Base-by-base conservation (phyloP, 2,797 vertebrate species). In the Orestias chungarensis region DNA sequence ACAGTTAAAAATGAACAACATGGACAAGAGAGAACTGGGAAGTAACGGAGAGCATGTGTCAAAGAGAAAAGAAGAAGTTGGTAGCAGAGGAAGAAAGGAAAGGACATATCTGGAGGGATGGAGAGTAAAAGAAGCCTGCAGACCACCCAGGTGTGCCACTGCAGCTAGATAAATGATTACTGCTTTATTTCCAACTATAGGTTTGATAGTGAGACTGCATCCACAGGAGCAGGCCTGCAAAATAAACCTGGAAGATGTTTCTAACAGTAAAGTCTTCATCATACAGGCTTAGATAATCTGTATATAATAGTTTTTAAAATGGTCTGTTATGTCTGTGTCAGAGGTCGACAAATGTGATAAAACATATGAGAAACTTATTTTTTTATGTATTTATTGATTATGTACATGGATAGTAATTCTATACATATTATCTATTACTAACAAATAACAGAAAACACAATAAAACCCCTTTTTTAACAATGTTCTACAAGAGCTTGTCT, bases 71-170 rank as follows among this genome's bases (percentile, higher is more conserved):
- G 38, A 43, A 73, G 54, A n/a, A 25, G 74, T 50, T 52, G 52
- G 64, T 17, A 67, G 59, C 29, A 64, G 54, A 71, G 49, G 66
- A 71, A 47, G 66, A 69, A 71, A 74, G 79, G 66, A 65, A 29
- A 44, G 20, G 33, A 40, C 1, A 1, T n/a, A 14, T 4, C 11
- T n/a, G 33, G 11, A 61, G 57, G 20, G 11, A n/a, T 61, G 33
- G 57, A n/a, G 57, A 38, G 20, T 6, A 81, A 79, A 43, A 74
- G 74, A 14, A 70, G 71, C 52, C 38, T 66, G 35, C 72, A 88
- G 97, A 97, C 96, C 97, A 97, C 97, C 97, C 96, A 96, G 84
- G 86, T 92, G 18, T n/a, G 18, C 57, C 4, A 2, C 57, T 40
- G 35, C 33, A 61, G 33, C 12, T n/a, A 6, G 82, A 91, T 82